Conservation (phyloP, 2,113 vertebrate species). For the Nycticorax nycticorax region DNA sequence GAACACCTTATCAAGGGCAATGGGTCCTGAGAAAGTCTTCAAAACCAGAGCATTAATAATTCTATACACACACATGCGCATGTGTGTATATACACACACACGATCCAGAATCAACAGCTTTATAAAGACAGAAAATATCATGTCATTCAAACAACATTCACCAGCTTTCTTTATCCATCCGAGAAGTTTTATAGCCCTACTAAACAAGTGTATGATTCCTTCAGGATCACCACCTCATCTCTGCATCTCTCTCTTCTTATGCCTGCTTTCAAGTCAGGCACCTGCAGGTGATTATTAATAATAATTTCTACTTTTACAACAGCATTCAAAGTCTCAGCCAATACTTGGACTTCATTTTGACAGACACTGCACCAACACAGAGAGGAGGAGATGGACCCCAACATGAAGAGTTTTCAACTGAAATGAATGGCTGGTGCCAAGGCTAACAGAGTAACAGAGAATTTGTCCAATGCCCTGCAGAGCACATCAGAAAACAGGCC, state of each 20-base stretch:
- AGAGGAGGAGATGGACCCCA: not conserved
- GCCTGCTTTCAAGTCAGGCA: not conserved
- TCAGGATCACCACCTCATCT: not conserved
- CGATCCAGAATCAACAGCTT: not conserved
- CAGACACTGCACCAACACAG: not conserved
- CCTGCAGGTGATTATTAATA: not conserved
- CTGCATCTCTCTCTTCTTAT: not conserved
- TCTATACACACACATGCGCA: not conserved
- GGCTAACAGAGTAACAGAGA: not conserved
- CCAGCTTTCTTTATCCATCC: not conserved
- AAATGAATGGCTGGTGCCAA: not conserved
- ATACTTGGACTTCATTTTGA: not conserved
- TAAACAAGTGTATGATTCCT: not conserved
- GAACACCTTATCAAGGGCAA: not conserved
- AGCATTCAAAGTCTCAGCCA: not conserved
- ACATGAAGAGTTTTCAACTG: not conserved
- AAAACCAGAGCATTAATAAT: not conserved
- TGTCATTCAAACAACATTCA: not conserved
- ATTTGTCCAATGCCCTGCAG: not conserved
- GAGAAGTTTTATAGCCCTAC: not conserved
- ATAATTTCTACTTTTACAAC: not conserved
- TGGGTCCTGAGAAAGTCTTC: not conserved
- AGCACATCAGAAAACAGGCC: not conserved
- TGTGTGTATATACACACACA: fast-evolving
- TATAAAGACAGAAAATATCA: not conserved